These are phyloP conservation scores for Apotomis betuletana DNA, from an alignment of 2,888 invertebrate species.

Conservation along the genomic window DNA sequence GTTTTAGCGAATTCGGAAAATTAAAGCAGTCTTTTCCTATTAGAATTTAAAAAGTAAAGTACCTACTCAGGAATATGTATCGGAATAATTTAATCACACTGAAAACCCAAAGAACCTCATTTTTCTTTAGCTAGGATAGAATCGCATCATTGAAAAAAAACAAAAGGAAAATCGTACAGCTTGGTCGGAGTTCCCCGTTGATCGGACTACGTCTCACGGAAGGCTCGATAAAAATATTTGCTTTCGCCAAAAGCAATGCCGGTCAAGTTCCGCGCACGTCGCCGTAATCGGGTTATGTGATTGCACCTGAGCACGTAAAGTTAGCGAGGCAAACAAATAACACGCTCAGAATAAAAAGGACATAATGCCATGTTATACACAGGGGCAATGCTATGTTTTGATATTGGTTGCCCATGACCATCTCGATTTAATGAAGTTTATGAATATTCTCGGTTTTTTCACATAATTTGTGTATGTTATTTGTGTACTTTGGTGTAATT, in stretches of 20 bases:
- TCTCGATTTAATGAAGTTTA: neutral
- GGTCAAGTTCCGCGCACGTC: constrained; percentile 58
- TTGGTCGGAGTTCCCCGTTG: neutral
- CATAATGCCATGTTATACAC: neutral
- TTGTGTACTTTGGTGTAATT: no score
- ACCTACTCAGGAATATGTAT: no score
- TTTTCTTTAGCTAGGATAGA: no score
- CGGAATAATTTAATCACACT: no score
- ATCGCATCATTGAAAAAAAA: no score
- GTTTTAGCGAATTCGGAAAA: no score
- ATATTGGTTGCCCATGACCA: neutral
- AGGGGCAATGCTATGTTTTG: neutral
- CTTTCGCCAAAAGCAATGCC: constrained; percentile 61
- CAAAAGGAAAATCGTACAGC: no score
- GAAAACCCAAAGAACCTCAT: no score
- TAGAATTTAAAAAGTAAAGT: no score
- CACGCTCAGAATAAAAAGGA: neutral
- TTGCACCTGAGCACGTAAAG: constrained; percentile 57
- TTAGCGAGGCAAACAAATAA: constrained; percentile 50
- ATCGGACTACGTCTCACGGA: constrained; percentile 45
- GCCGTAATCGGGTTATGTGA: constrained; percentile 63
- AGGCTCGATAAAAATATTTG: constrained; percentile 58
- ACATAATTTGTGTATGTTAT: neutral
- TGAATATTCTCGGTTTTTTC: neutral
- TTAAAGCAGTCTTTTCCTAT: no score